Evolutionary conservation across 35 echinoderm and acorn worm species (phyloP).

Genomic region (Heliocidaris erythrogramma): DNA sequence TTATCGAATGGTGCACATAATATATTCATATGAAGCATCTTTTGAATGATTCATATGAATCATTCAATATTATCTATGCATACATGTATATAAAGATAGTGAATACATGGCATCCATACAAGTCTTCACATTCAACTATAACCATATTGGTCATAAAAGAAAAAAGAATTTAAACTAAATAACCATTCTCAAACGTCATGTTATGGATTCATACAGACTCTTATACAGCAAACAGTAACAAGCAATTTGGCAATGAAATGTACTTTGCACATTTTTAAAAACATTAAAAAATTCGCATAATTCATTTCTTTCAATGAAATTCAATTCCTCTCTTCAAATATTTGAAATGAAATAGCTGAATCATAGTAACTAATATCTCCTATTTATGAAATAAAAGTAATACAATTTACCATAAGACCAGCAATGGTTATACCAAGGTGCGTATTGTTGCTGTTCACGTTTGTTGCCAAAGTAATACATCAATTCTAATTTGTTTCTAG

Average conservation of each 20-base stretch:
- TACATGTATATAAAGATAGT: neutral
- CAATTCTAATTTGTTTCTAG: too few species aligned
- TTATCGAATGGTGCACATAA: too few species aligned
- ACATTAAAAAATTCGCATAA: too few species aligned
- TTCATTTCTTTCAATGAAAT: neutral
- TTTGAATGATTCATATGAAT: too few species aligned
- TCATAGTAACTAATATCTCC: neutral
- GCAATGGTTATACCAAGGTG: neutral
- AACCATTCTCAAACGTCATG: neutral
- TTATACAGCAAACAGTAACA: slow-evolving; percentile 2
- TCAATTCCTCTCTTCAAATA: neutral
- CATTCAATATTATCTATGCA: neutral
- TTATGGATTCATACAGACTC: neutral
- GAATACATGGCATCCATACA: neutral
- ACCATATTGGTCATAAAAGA: neutral
- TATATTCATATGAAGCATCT: too few species aligned
- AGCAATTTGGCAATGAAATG: neutral
- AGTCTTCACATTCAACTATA: neutral
- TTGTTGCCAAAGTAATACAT: too few species aligned
- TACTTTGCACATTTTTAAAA: too few species aligned
- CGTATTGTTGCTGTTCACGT: neutral
- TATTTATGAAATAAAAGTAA: neutral
- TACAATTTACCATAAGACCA: neutral
- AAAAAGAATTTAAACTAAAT: neutral
- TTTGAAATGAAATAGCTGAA: too few species aligned